Evolutionary conservation across 2,888 invertebrate species (phyloP).

Genomic region (Thecophora atra): DNA sequence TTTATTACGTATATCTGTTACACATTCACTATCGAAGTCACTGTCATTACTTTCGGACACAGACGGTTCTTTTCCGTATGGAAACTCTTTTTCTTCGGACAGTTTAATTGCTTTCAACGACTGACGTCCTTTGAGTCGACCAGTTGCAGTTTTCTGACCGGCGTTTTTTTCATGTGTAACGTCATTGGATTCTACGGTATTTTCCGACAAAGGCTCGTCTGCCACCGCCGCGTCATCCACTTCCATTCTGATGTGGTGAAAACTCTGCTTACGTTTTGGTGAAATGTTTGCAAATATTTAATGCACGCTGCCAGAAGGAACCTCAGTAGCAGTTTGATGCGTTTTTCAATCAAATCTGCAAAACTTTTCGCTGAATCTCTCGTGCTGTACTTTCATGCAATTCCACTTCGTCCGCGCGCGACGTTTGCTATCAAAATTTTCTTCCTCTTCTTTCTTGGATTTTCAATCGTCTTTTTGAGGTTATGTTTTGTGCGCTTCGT

Average conservation of each 20-base stretch:
- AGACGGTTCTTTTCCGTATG: background rate
- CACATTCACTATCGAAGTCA: background rate
- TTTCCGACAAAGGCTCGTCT: slow-evolving; percentile 35
- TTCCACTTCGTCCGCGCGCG: slow-evolving; percentile 9
- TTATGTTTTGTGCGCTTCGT: slow-evolving; percentile 25
- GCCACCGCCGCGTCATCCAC: slow-evolving; percentile 49
- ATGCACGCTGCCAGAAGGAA: slow-evolving; percentile 7
- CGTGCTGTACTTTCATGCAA: slow-evolving; percentile 27
- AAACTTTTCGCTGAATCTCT: background rate
- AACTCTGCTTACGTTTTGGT: slow-evolving; percentile 56
- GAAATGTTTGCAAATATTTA: slow-evolving; percentile 52
- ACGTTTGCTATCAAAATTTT: slow-evolving; percentile 27
- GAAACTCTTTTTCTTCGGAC: background rate
- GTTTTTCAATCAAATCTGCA: background rate
- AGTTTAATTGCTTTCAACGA: slow-evolving; percentile 7
- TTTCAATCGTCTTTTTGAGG: slow-evolving; percentile 28
- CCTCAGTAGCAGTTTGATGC: background rate
- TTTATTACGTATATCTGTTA: slow-evolving; percentile 24
- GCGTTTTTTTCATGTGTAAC: slow-evolving; percentile 31
- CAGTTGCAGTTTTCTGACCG: background rate
- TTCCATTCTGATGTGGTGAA: slow-evolving; percentile 55
- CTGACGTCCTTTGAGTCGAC: slow-evolving; percentile 21
- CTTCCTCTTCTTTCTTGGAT: slow-evolving; percentile 5
- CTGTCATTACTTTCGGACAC: background rate
- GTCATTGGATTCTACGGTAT: slow-evolving; percentile 30